Evolutionary conservation across 2,797 vertebrate genomes (phyloP).

Genomic region (Borostomias antarcticus): DNA sequence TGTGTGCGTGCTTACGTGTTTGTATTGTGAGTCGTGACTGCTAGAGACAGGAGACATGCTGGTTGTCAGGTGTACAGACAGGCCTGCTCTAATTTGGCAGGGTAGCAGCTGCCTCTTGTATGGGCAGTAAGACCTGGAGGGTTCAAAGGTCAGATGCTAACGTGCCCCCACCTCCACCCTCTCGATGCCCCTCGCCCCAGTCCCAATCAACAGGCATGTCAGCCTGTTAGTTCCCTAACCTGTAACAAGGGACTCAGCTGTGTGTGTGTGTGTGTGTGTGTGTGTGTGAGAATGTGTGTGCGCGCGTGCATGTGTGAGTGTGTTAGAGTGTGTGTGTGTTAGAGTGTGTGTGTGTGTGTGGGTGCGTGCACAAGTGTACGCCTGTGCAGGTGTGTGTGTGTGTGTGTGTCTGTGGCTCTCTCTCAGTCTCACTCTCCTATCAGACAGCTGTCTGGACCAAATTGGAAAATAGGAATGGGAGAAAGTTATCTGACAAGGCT

Average conservation of each 20-base stretch:
- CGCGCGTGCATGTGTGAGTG: not conserved
- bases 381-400: no score
- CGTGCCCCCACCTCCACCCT: not conserved
- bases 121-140: conserved; percentile 12
- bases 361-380: no score
- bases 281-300: no score
- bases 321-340: no score
- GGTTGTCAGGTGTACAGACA: conserved; percentile 24
- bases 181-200: not conserved
- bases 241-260: no score
- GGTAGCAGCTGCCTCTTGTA: conserved; percentile 65
- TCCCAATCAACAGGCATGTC: not conserved
- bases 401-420: no score
- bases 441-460: not conserved
- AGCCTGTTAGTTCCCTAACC: not conserved
- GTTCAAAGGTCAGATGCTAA: conserved; percentile 48
- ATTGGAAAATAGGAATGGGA: not conserved
- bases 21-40: conserved; percentile 10
- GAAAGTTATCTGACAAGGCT: conserved; percentile 8
- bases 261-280: no score
- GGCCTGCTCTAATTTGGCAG: conserved; percentile 48
- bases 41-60: not conserved
- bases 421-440: no score
- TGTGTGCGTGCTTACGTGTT: conserved; percentile 8
- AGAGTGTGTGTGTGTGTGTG: no score